These are phyloP conservation scores for Elaphurus davidianus DNA, from an alignment of 2,113 vertebrate genomes.

Conservation along the genomic window DNA sequence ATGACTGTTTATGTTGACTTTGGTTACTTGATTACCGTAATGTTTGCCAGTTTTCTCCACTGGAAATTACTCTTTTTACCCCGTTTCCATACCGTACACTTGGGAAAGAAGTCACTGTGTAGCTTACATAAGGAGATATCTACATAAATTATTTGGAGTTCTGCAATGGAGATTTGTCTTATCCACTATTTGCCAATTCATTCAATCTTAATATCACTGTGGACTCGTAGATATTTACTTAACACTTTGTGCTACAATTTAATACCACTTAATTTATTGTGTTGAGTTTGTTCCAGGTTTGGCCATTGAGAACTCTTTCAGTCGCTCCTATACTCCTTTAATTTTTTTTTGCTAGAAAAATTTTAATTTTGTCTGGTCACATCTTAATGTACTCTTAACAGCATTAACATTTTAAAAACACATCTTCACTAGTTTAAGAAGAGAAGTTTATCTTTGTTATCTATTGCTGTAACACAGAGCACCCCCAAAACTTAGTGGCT, in stretches of 20 bases:
- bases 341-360: background rate
- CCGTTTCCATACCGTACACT: background rate
- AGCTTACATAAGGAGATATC: background rate
- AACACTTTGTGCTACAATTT: background rate
- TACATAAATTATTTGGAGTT: background rate
- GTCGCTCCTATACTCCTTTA: background rate
- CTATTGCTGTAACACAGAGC: background rate
- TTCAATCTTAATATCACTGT: background rate
- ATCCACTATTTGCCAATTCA: background rate
- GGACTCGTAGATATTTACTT: background rate
- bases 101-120: background rate
- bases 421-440: background rate
- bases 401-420: background rate
- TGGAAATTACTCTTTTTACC: background rate
- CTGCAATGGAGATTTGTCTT: background rate
- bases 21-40: background rate
- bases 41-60: background rate
- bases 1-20: background rate
- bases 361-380: background rate
- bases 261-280: background rate
- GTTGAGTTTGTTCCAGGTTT: background rate
- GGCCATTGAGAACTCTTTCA: background rate
- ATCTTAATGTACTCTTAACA: background rate
- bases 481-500: background rate
- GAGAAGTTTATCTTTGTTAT: background rate